These are phyloP conservation scores for Linnaemya tessellans DNA, from an alignment of 2,888 invertebrate genomes.

Conservation along the genomic window DNA sequence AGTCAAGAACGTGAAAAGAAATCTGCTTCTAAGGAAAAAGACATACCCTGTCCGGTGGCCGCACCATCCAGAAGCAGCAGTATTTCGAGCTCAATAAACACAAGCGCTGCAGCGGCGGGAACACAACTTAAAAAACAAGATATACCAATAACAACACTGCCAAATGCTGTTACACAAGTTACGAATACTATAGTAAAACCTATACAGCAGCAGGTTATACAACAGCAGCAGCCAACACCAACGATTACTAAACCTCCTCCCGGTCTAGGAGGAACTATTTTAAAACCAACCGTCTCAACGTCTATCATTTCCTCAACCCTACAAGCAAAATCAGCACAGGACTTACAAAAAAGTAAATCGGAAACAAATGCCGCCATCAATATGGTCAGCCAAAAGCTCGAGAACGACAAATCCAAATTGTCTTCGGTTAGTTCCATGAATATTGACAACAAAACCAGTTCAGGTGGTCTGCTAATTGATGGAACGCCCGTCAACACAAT, in stretches of 20 bases:
- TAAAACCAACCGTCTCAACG: slow-evolving; percentile 82
- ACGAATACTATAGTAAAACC: slow-evolving; percentile 62
- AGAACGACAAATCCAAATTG: slow-evolving; percentile 68
- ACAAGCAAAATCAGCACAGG: slow-evolving; percentile 82
- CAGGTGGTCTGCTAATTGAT: slow-evolving; percentile 86
- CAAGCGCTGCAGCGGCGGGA: neutral
- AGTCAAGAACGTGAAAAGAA: slow-evolving; percentile 75
- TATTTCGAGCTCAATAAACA: slow-evolving; percentile 68
- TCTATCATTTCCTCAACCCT: slow-evolving; percentile 74
- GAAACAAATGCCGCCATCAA: slow-evolving; percentile 68
- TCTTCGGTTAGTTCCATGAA: slow-evolving; percentile 46
- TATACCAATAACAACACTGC: slow-evolving; percentile 74
- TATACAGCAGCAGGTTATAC: slow-evolving; percentile 75
- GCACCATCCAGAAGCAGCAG: slow-evolving; percentile 44
- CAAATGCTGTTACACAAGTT: slow-evolving; percentile 69
- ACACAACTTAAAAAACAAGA: slow-evolving; percentile 76
- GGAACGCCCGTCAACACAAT: slow-evolving; percentile 93
- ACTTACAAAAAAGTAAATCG: slow-evolving; percentile 74
- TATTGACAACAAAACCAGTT: slow-evolving; percentile 52
- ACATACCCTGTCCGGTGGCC: slow-evolving; percentile 65
- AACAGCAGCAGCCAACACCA: slow-evolving; percentile 77
- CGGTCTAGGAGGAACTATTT: slow-evolving; percentile 76
- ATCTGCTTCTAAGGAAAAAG: slow-evolving; percentile 80
- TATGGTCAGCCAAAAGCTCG: slow-evolving; percentile 53
- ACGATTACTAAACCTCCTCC: slow-evolving; percentile 76